Base-by-base conservation (phyloP, 2,797 vertebrate genomes). In the Centroberyx gerrardi region DNA sequence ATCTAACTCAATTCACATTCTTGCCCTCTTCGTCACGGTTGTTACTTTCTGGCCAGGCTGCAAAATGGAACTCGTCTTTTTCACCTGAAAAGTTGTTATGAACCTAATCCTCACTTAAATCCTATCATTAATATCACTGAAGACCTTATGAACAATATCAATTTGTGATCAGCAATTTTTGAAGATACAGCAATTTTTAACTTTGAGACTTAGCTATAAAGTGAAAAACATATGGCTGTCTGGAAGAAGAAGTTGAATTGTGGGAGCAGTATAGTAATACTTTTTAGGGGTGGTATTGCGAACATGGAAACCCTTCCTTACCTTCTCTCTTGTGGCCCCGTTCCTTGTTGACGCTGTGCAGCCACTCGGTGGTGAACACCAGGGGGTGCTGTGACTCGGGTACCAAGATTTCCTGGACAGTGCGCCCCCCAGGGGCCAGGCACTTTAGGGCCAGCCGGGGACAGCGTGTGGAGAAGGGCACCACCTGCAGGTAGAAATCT, bases 401-500 rank as follows among this genome's bases (percentile, higher is more conserved):
- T 55, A 98, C 96, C 27, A 96, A 91, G 54, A 97, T 88, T 87
- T 98, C 97, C 85, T 97, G 96, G 7, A 97, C 95, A 0, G 96
- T 96, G 28, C 96, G 96, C 1, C 96, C 96, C 44, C 96, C 97
- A 0, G 96, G 93, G 9, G 96, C 96, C 74, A 97, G 88, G 78
- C 97, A 98, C 86, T 97, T 97, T 5, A 98, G 94, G 6, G 96
- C 96, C 82, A 98, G 92, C 1, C 96, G 95, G 5, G 97, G 97
- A 65, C 96, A 96, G 40, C 96, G 95, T 0, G 96, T 96, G 17
- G 96, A 96, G 71, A 97, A 97, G 71, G 97, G 97, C 60, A 97
- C 96, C 82, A 98, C 96, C 90, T 98, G 97, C 59, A 98, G 94
- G 92, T 98, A 98, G 95, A 98, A 98, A 93, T 98, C 97, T 13